Base-by-base conservation (phyloP, 2,888 invertebrate species). In the Tetropium fuscum region DNA sequence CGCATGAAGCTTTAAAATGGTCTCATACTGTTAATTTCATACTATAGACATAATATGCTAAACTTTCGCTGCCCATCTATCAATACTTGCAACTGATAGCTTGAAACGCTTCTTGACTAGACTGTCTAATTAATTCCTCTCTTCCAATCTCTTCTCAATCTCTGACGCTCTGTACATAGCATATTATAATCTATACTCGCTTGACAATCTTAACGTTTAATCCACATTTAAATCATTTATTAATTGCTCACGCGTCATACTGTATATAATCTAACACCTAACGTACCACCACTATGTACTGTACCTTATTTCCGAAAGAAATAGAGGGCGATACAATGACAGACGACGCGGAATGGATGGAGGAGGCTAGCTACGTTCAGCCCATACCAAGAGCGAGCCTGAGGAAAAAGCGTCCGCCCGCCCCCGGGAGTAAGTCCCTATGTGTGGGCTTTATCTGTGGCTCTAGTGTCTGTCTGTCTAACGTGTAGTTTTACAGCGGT, bases 391-490 rank as follows among this genome's bases (percentile, higher is more conserved):
- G 67, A 60, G 66, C 69, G n/a, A 53, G 49, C 38, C 63, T 69
- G 11, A 66, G 73, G 47, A 72, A 71, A 69, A 73, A 71, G 54
- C 66, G 67, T 32, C 66, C 61, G 43, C 64, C 66, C 51, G 25
- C 60, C 27, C 61, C 71, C 53, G 78, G 76, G 70, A 75, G 78
- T 78, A 78, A 78, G 78, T 76, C 69, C 60, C 49, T 59, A 53
- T 53, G 58, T 68, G 66, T 69, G 61, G 65, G 49, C 53, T 48
- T 53, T 61, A 48, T 40, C 51, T 60, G 60, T 66, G 63, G 53
- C 59, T 60, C 58, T 63, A 47, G 16, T 51, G 49, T 49, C 56
- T 63, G 53, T 60, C 38, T 60, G 60, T n/a, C n/a, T n/a, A n/a
- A n/a, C 55, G 57, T 58, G 40, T 53, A 53, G 59, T 60, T 58